Evolutionary conservation across 2,113 vertebrate species (phyloP).

Genomic region (Alethe diademata): DNA sequence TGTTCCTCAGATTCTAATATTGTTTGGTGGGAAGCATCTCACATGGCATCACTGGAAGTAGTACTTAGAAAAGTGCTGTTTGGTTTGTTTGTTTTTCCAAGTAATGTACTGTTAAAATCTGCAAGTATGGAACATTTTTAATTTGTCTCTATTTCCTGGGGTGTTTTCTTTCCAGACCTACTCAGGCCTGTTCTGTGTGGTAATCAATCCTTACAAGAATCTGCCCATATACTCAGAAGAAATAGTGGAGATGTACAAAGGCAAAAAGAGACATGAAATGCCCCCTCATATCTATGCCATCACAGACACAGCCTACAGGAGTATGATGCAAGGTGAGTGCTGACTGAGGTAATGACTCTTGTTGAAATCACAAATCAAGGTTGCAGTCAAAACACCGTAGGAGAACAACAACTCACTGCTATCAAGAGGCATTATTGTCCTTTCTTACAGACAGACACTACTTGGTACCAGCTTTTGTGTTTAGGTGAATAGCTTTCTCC

Average conservation of each 20-base stretch:
- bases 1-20: neutral
- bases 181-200: slow-evolving; percentile 97
- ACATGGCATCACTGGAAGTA: neutral
- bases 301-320: slow-evolving; percentile 96
- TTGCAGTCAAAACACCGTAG: neutral
- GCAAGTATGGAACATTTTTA: neutral
- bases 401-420: neutral
- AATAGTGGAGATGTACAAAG: slow-evolving; percentile 99
- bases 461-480: neutral
- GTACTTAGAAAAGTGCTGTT: neutral
- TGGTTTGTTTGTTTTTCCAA: neutral
- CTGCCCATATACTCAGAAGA: slow-evolving; percentile 98
- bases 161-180: slow-evolving; percentile 82
- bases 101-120: neutral
- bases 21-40: neutral
- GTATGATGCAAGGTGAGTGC: slow-evolving; percentile 98
- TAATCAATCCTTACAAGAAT: slow-evolving; percentile 99
- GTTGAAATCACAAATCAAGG: neutral
- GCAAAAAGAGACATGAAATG: slow-evolving; percentile 99
- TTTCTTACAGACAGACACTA: neutral
- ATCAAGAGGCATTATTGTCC: neutral
- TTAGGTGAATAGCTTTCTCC: neutral
- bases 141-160: neutral
- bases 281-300: slow-evolving; percentile 98
- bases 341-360: neutral